phyloP scores from a whole-genome alignment of 2,888 invertebrate species.

The Hetaerina titia region DNA sequence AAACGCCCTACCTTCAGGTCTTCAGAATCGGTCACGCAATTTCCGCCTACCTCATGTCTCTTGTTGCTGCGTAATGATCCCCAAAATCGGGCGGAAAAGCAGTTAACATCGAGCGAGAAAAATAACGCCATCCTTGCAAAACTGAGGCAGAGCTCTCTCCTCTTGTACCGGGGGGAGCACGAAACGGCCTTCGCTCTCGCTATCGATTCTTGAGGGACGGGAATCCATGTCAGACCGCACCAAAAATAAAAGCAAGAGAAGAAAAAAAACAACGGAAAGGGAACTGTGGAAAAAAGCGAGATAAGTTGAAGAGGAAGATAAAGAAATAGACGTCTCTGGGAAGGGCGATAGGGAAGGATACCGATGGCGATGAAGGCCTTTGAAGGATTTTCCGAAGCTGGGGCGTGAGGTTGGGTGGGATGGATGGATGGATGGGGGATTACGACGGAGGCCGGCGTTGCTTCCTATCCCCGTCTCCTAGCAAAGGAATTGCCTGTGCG shows the following conservation, averaged over 20 bases:
- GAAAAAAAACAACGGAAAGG: neutral
- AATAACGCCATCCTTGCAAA: neutral
- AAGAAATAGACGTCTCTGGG: neutral
- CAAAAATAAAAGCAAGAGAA: neutral
- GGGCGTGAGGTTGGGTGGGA: neutral
- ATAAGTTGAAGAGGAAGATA: neutral
- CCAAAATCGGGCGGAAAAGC: neutral
- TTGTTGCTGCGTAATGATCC: neutral
- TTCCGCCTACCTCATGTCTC: neutral
- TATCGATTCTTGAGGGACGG: neutral
- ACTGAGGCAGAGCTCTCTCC: neutral
- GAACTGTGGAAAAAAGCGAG: neutral
- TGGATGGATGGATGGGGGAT: neutral
- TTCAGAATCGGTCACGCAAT: neutral
- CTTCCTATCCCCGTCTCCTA: neutral
- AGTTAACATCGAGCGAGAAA: neutral
- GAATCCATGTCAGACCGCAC: neutral
- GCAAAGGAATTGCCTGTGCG: neutral
- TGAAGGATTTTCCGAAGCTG: neutral
- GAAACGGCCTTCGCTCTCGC: too few species aligned
- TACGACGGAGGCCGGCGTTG: neutral
- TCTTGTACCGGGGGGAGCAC: too few species aligned
- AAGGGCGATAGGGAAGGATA: neutral
- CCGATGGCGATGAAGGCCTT: neutral
- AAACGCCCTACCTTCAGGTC: neutral